Percentiles rank a stretch among this genome's conserved stretches.
These are phyloP conservation scores for Pecten maximus DNA, from an alignment of 2,888 invertebrate genomes.

Conservation along the genomic window DNA sequence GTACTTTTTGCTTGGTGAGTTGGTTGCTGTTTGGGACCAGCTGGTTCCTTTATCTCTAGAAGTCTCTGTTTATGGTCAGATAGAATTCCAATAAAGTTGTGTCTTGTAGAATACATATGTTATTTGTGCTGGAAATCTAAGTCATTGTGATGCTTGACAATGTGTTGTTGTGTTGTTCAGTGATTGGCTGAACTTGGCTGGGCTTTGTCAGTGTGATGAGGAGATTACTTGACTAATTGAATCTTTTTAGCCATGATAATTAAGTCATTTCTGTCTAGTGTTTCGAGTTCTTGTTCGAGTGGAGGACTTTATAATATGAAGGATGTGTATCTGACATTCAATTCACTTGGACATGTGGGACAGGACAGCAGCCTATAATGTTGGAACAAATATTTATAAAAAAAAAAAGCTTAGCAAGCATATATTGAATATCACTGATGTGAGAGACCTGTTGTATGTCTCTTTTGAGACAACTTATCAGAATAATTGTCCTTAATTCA, in stretches of 20 bases:
- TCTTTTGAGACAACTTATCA: neutral
- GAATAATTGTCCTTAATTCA: neutral
- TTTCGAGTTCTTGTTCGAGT: neutral
- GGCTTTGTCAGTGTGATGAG: neutral
- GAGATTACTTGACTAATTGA: slow-evolving; percentile 35
- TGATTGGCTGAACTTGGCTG: neutral
- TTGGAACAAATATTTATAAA: neutral
- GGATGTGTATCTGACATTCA: neutral
- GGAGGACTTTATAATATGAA: neutral
- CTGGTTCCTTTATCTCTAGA: neutral
- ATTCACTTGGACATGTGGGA: neutral
- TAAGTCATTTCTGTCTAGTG: neutral
- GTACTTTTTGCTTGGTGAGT: neutral
- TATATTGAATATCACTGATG: neutral
- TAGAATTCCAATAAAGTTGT: neutral
- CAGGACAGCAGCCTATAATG: neutral
- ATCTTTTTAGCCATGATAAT: slow-evolving; percentile 8
- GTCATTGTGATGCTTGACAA: slow-evolving; percentile 23
- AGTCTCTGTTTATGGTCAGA: neutral
- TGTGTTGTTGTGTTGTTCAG: neutral
- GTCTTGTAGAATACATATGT: neutral
- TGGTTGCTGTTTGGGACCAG: too few relatives aligned
- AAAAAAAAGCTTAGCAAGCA: neutral
- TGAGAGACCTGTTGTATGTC: too few relatives aligned
- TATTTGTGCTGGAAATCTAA: neutral